These are phyloP conservation scores for Nipponia nippon DNA, from an alignment of 2,113 vertebrate species.

Conservation along the genomic window DNA sequence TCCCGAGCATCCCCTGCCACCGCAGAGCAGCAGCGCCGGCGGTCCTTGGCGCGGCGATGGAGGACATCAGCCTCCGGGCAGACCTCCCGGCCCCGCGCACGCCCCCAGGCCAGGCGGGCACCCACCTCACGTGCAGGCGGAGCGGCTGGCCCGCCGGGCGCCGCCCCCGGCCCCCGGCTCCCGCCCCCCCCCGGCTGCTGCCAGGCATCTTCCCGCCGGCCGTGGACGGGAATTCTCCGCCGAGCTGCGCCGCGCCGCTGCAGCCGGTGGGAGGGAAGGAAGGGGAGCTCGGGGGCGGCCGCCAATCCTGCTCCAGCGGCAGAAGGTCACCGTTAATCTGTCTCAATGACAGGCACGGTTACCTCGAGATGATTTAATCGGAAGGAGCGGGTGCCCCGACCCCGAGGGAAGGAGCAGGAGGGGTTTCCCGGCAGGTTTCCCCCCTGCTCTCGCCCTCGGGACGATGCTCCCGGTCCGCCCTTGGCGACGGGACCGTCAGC, in stretches of 20 bases:
- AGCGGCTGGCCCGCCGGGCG: not conserved
- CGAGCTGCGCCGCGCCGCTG: not conserved
- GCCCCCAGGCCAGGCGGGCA: not conserved
- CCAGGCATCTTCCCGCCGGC: not conserved
- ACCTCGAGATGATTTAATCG: constrained; percentile 66
- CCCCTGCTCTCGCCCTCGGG: not conserved
- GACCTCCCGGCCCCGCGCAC: not conserved
- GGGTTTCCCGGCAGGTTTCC: constrained; percentile 16
- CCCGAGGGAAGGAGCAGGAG: not conserved
- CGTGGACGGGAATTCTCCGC: not conserved
- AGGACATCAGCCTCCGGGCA: too few relatives aligned
- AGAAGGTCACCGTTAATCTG: constrained; percentile 69
- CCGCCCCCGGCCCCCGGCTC: not conserved
- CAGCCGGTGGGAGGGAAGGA: not conserved
- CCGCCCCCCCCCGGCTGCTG: not conserved
- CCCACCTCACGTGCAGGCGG: constrained; percentile 17
- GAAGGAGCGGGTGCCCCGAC: not conserved
- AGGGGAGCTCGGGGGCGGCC: not conserved
- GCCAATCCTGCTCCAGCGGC: constrained; percentile 41
- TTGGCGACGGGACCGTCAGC: accelerated
- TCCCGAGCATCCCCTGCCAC: not conserved
- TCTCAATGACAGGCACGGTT: constrained; percentile 68
- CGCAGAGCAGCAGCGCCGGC: too few relatives aligned
- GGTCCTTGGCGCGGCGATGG: too few relatives aligned
- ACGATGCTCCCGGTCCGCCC: not conserved